phyloP scores from a whole-genome alignment of 2,888 invertebrate species.

The Xestobium rufovillosum region DNA sequence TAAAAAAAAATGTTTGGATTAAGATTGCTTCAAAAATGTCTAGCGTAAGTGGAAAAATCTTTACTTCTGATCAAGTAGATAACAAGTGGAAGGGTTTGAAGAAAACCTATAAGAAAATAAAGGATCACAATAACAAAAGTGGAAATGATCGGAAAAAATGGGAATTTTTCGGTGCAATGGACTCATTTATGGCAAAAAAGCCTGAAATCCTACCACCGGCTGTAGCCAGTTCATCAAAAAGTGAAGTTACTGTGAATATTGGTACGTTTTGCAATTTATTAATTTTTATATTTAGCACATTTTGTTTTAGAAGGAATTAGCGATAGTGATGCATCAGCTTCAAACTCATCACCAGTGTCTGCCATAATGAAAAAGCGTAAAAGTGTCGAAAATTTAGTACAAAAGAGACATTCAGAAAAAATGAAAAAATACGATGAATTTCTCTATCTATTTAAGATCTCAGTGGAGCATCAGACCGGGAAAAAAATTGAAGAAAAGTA shows the following conservation, averaged over 20 bases:
- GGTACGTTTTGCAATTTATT: no score
- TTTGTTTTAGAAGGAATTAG: no score
- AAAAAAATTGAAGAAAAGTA: constrained; percentile 7
- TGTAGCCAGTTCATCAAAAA: constrained; percentile 1
- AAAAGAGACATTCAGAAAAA: no score
- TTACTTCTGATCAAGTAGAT: constrained; percentile 8
- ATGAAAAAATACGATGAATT: no score
- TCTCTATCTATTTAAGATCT: constrained; percentile 4
- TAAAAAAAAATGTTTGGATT: constrained; percentile 9
- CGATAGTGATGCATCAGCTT: no score
- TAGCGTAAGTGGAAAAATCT: constrained; percentile 4
- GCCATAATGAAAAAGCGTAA: constrained; percentile 5
- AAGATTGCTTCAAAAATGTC: constrained; percentile 5
- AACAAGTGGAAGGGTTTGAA: constrained; percentile 13
- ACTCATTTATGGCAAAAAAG: constrained; percentile 1
- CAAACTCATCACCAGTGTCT: no score
- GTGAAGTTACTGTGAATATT: constrained; percentile 2
- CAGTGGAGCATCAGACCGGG: constrained; percentile 7
- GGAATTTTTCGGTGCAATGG: constrained; percentile 11
- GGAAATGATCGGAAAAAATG: constrained; percentile 6
- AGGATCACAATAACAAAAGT: constrained; percentile 10
- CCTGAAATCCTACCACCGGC: constrained; percentile 1
- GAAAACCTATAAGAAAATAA: no score
- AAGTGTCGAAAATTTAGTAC: constrained; percentile 4
- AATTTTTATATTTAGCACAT: no score